These are phyloP conservation scores for Ischnus inquisitorius DNA, from an alignment of 2,888 invertebrate genomes.

Conservation along the genomic window DNA sequence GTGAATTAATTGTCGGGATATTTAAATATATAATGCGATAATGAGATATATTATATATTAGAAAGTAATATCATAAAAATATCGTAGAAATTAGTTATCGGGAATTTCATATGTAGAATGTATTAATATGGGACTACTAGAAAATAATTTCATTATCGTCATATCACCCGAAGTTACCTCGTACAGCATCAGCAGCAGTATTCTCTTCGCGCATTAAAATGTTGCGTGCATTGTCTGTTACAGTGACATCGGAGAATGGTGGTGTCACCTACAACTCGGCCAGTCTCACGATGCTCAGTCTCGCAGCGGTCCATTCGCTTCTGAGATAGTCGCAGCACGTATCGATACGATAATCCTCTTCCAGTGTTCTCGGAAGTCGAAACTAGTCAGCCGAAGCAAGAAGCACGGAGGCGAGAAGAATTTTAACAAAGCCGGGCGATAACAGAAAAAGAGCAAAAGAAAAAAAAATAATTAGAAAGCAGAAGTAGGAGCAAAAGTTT, in stretches of 20 bases:
- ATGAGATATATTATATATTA: no score
- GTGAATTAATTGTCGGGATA: no score
- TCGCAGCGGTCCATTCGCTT: conserved; percentile 76
- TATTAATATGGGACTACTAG: no score
- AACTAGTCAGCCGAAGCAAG: conserved; percentile 62
- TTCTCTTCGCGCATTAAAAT: no score
- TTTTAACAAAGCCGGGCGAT: conserved; percentile 34
- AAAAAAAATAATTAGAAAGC: conserved; percentile 47
- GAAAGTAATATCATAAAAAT: no score
- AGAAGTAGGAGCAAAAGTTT: conserved; percentile 47
- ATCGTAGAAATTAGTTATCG: no score
- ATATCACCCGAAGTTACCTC: no score
- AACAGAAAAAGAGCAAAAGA: conserved; percentile 9
- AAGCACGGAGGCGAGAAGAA: conserved; percentile 49
- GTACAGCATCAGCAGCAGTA: no score
- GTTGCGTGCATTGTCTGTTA: conserved; percentile 72
- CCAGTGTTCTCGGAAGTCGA: conserved; percentile 52
- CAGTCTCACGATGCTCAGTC: conserved; percentile 74
- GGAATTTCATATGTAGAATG: no score
- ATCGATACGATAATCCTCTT: conserved; percentile 42
- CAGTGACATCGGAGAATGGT: conserved; percentile 81
- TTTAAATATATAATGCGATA: no score
- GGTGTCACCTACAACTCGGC: conserved; percentile 68
- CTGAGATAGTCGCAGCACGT: conserved; percentile 78
- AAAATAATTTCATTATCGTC: no score